These are phyloP conservation scores for Pithys albifrons DNA, from an alignment of 2,113 vertebrate genomes.

Conservation along the genomic window DNA sequence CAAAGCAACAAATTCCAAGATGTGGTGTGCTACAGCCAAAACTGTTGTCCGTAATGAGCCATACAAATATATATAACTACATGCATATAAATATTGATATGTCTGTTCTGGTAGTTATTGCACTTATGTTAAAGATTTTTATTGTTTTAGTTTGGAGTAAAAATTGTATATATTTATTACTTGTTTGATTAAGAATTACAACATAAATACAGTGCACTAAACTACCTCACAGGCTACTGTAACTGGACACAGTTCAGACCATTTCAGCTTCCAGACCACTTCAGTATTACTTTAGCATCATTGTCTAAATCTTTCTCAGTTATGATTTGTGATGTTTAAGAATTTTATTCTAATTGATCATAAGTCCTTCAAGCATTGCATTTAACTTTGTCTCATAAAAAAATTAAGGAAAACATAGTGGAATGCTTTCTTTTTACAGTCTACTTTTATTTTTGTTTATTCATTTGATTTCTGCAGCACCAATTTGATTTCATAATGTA, in stretches of 20 bases:
- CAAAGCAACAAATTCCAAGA: not conserved
- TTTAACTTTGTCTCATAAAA: not conserved
- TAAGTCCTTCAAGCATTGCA: not conserved
- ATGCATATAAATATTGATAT: not conserved
- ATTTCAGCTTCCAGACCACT: not conserved
- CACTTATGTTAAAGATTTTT: not conserved
- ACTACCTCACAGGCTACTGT: not conserved
- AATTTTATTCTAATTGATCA: not conserved
- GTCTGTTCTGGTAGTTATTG: not conserved
- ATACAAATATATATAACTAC: not conserved
- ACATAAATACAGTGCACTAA: not conserved
- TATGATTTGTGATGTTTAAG: not conserved
- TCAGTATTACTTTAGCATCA: not conserved
- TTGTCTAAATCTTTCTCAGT: not conserved
- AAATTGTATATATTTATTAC: not conserved
- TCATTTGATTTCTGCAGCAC: not conserved
- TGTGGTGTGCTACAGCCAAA: not conserved
- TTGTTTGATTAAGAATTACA: not conserved
- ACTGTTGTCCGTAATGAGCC: not conserved
- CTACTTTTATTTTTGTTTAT: not conserved
- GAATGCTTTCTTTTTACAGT: not conserved
- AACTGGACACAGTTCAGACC: not conserved
- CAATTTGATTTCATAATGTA: not conserved
- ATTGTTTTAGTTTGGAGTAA: not conserved
- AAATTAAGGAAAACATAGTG: not conserved